These are phyloP conservation scores for Cheilosia impressa DNA, from an alignment of 2,888 invertebrate species.

Conservation along the genomic window DNA sequence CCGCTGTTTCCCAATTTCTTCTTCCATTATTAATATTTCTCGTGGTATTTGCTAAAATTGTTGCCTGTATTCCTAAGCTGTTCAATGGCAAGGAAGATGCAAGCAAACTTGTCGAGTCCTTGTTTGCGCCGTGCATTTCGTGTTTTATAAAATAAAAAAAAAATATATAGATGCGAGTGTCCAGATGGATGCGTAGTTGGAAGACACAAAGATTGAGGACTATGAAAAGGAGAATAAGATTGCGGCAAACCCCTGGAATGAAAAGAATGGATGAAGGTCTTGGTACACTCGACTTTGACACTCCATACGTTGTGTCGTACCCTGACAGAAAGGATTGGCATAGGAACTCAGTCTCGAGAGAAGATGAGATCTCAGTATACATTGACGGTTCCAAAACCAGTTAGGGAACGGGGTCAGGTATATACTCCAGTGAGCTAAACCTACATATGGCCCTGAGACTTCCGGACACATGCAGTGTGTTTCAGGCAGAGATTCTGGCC, in stretches of 20 bases:
- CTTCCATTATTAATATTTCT: slow-evolving; percentile 88
- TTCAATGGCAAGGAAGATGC: slow-evolving; percentile 85
- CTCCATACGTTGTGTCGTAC: too few species aligned
- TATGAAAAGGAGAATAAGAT: slow-evolving; percentile 3
- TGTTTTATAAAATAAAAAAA: slow-evolving; percentile 81
- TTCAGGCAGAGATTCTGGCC: too few species aligned
- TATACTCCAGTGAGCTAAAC: too few species aligned
- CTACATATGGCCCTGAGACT: too few species aligned
- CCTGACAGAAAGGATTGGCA: too few species aligned
- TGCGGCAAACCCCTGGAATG: neutral
- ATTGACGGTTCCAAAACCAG: too few species aligned
- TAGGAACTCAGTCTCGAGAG: too few species aligned
- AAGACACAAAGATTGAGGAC: neutral
- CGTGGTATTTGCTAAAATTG: slow-evolving; percentile 89
- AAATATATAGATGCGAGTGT: slow-evolving; percentile 27
- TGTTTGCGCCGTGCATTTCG: slow-evolving; percentile 88
- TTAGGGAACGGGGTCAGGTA: too few species aligned
- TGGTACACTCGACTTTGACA: too few species aligned
- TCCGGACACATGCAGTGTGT: too few species aligned
- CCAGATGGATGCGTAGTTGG: slow-evolving; percentile 39
- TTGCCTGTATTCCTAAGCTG: slow-evolving; percentile 86
- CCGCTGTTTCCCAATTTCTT: slow-evolving; percentile 86
- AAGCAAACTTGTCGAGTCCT: slow-evolving; percentile 85
- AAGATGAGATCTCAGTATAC: too few species aligned
- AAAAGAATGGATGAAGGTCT: slow-evolving; percentile 4